phyloP scores from a whole-genome alignment of 1,140 invertebrate genomes.

The Cryptotermes secundus region DNA sequence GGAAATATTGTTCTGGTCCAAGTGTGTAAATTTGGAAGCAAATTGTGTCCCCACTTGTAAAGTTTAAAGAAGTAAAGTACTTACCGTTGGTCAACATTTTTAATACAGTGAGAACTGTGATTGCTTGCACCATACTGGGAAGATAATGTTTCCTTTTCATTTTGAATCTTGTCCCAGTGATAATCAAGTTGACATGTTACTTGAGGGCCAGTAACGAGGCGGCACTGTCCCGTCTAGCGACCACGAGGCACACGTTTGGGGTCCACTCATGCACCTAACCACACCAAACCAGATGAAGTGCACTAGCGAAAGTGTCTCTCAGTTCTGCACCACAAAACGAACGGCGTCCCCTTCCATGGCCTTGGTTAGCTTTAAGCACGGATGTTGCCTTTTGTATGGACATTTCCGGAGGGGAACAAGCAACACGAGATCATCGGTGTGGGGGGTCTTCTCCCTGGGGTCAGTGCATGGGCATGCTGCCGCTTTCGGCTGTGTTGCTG shows the following conservation, averaged over 20 bases:
- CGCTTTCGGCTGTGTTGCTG: too few relatives aligned
- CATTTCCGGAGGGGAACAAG: slow-evolving; percentile 21
- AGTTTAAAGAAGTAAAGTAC: too few relatives aligned
- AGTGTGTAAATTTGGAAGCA: too few relatives aligned
- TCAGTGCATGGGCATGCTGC: slow-evolving; percentile 1
- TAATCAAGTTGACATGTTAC: slow-evolving; percentile 29
- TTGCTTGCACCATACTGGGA: slow-evolving; percentile 76
- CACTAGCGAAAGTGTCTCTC: not conserved
- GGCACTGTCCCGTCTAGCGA: not conserved
- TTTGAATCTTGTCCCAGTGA: slow-evolving; percentile 45
- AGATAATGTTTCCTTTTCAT: slow-evolving; percentile 60
- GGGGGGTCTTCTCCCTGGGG: too few relatives aligned
- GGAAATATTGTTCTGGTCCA: too few relatives aligned
- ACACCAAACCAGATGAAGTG: not conserved
- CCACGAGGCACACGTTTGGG: not conserved
- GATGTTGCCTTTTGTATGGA: slow-evolving; percentile 21
- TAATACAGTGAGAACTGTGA: slow-evolving; percentile 78
- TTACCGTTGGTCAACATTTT: slow-evolving; percentile 80
- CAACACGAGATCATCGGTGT: not conserved
- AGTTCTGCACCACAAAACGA: not conserved
- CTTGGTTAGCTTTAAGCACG: slow-evolving; percentile 16
- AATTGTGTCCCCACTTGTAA: too few relatives aligned
- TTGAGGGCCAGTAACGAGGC: not conserved
- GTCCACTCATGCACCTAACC: not conserved
- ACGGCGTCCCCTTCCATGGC: not conserved